Evolutionary conservation across 2,888 invertebrate species (phyloP), one percentile per base, ranked within the genome.

Genomic region (Nomada fabriciana): DNA sequence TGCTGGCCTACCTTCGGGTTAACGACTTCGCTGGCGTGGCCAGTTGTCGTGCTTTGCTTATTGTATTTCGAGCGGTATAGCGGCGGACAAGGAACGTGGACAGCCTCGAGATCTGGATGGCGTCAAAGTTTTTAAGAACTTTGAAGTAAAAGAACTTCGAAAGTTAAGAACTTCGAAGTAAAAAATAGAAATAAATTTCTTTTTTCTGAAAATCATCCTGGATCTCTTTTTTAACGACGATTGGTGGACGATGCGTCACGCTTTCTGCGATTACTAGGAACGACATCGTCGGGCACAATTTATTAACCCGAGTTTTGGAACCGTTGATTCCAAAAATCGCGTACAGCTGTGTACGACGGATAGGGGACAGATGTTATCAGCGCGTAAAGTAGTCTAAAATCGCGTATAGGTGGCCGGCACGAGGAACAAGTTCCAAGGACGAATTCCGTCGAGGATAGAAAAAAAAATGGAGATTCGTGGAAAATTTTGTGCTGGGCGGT

Each of bases 51-150:
- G 61, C 25, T 72, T 52, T 72, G 43, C 63, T 72, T 71, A n/a
- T 78, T 80, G 23, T 43, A 29, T 67, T 67, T 53, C 63, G 63
- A 15, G 18, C 52, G 10, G 67, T 36, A 79, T 68, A 67, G 68
- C 71, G 47, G 15, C 20, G 70, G 1, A 55, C 42, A 7, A 2
- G 55, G 11, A 57, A 57, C 42, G 57, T 42, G 18, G 18, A 15
- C 15, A 42, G 55, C 18, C 47, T 23, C 13, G 5, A 42, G 25
- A 25, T 47, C 15, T 11, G 10, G 1, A 9, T 7, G 2, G 15
- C n/a, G n/a, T 60, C 25, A 4, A 43, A 11, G 43, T 43, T 20
- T n/a, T n/a, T n/a, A n/a, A n/a, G n/a, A n/a, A n/a, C n/a, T n/a
- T n/a, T n/a, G n/a, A n/a, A n/a, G n/a, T n/a, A n/a, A n/a, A n/a